Percentiles rank a stretch among this genome's conserved stretches.
Evolutionary conservation across 1,140 invertebrate genomes (phyloP).

Genomic region (Bilobella aurantiaca): DNA sequence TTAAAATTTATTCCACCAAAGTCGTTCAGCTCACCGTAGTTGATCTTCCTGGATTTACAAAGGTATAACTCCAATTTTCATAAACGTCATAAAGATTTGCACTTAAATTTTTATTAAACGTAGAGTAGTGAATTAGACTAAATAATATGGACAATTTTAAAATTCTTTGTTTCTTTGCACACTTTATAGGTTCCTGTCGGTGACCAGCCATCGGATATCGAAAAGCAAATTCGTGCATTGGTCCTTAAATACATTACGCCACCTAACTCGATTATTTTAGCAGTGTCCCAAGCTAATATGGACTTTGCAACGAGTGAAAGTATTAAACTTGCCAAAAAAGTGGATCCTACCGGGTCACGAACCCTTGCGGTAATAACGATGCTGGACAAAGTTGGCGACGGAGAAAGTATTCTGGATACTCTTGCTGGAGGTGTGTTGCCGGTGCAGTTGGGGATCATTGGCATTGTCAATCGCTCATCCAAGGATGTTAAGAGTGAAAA

Average conservation of each 20-base stretch:
- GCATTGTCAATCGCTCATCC: constrained; percentile 95
- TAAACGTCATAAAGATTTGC: not conserved
- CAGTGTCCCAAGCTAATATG: constrained; percentile 49
- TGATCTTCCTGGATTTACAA: constrained; percentile 9
- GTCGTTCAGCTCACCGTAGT: constrained; percentile 8
- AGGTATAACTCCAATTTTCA: constrained; percentile 42
- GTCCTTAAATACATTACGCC: constrained; percentile 38
- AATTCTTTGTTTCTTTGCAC: no score
- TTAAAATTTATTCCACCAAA: constrained; percentile 2
- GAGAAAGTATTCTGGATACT: constrained; percentile 97
- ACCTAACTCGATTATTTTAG: constrained; percentile 40
- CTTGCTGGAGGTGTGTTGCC: constrained; percentile 93
- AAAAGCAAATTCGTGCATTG: constrained; percentile 38
- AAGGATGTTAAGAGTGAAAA: constrained; percentile 93
- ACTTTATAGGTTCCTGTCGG: constrained; percentile 39
- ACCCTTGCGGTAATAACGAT: constrained; percentile 59
- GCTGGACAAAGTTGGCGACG: constrained; percentile 94
- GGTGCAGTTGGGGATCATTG: constrained; percentile 94
- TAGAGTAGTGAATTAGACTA: no score
- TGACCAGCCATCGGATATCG: constrained; percentile 41
- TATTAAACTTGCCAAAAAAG: constrained; percentile 47
- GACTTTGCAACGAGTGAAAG: constrained; percentile 51
- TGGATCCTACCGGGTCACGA: constrained; percentile 47
- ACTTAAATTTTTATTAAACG: no score
- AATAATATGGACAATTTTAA: no score